Evolutionary conservation across 2,888 invertebrate species (phyloP).

Genomic region (Diplolepis rosae): DNA sequence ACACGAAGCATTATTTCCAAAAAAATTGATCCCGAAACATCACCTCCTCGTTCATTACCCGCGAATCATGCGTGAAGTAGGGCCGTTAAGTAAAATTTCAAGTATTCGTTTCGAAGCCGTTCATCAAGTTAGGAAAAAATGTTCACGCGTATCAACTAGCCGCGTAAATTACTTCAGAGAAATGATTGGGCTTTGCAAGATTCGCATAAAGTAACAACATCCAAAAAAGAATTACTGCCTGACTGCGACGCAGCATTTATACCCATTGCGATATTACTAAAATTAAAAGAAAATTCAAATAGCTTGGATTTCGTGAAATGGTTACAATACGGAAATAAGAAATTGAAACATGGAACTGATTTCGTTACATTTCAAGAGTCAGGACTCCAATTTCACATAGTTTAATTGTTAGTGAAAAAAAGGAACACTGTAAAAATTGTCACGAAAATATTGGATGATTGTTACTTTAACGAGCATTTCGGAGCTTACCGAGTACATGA

Average conservation of each 20-base stretch:
- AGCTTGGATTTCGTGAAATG: background rate
- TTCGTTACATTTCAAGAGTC: slow-evolving; percentile 26
- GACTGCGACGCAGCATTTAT: background rate
- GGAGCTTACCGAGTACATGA: too few species aligned
- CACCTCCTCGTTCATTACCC: slow-evolving; percentile 48
- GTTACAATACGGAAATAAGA: slow-evolving; percentile 14
- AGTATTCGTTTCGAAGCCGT: slow-evolving; percentile 20
- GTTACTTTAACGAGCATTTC: background rate
- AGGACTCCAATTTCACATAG: slow-evolving; percentile 16
- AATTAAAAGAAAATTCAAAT: background rate
- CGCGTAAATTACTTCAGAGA: slow-evolving; percentile 45
- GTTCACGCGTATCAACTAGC: slow-evolving; percentile 34
- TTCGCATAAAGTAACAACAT: slow-evolving; percentile 37
- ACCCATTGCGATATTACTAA: background rate
- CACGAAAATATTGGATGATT: background rate
- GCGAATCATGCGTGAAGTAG: slow-evolving; percentile 43
- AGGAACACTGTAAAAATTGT: background rate
- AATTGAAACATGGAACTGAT: slow-evolving; percentile 9
- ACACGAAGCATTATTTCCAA: slow-evolving; percentile 33
- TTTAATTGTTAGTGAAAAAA: slow-evolving; percentile 6
- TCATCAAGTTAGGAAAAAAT: slow-evolving; percentile 42
- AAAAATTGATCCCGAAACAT: slow-evolving; percentile 45
- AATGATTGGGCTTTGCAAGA: too few species aligned
- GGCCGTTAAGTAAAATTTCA: slow-evolving; percentile 46
- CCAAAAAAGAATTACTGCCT: slow-evolving; percentile 10